Evolutionary conservation across 2,888 invertebrate genomes (phyloP), one percentile per base, ranked within the genome.

Genomic region (Timandra comae): DNA sequence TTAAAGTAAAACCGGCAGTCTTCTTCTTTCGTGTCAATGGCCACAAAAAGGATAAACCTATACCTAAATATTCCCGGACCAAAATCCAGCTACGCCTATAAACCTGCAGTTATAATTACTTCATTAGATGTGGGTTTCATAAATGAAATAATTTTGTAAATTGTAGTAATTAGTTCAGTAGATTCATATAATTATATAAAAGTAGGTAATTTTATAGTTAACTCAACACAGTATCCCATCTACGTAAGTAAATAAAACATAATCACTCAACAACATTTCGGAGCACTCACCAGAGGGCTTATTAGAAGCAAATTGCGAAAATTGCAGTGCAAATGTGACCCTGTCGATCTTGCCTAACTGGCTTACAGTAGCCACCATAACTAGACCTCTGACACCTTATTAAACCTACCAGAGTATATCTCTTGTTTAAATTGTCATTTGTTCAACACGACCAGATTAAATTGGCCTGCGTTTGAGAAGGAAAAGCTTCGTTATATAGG

Each of bases 291-390:
- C 60, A 41, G 61, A 66, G 63, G 68, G 80, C 72, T 84, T 82
- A 82, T 82, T 84, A 81, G 79, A 80, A 79, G 77, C 76, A 77
- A 80, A 84, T 82, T 84, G 77, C 76, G 73, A 80, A 82, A 84
- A 84, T 81, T 84, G 80, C 77, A 74, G 66, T 62, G 77, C 82
- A 80, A 84, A 84, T 82, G 81, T 74, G 78, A 74, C 79, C 69
- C 74, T 67, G 65, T 63, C 68, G 59, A 68, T 61, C 64, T 69
- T 67, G 50, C 52, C 60, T 80, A 81, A 80, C 80, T 63, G 63
- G 69, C 78, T 77, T 75, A 81, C 44, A 33, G 12, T 7, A 7
- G 4, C 70, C 63, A 62, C 29, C 38, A 33, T 48, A 42, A 38
- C 40, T 43, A 44, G 71, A 64, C 32, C 67, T 43, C 20, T 38